Evolutionary conservation across 2,797 vertebrate species (phyloP).

Genomic region (Microctenopoma lineatum): DNA sequence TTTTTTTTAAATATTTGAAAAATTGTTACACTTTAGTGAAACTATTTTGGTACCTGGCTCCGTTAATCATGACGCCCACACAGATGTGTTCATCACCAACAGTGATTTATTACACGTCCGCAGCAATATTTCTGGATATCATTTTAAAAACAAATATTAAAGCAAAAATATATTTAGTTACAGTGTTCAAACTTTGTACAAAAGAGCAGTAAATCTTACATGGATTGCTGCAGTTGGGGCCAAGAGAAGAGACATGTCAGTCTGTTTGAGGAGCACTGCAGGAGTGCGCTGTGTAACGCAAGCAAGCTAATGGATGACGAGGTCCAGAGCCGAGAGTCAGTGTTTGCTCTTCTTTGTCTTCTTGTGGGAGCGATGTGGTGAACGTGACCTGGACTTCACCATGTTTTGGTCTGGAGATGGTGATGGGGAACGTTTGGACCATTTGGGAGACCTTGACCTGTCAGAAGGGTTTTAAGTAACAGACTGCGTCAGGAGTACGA

Average conservation of each 20-base stretch:
- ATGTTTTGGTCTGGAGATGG: conserved; percentile 78
- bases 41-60: conserved; percentile 24
- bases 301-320: conserved; percentile 29
- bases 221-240: conserved; percentile 51
- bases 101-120: conserved; percentile 79
- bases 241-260: conserved; percentile 39
- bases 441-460: conserved; percentile 82
- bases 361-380: conserved; percentile 85
- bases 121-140: conserved; percentile 71
- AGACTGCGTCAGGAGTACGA: background rate
- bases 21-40: background rate
- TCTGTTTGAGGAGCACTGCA: conserved; percentile 51
- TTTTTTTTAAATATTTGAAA: conserved; percentile 10
- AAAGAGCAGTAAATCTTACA: conserved; percentile 75
- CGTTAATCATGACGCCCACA: conserved; percentile 28
- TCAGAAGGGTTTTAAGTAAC: conserved; percentile 1
- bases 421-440: conserved; percentile 82
- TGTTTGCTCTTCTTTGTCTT: conserved; percentile 87
- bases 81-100: conserved; percentile 51
- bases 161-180: conserved; percentile 84
- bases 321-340: conserved; percentile 65
- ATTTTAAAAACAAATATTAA: conserved; percentile 80
- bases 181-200: conserved; percentile 82
- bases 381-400: conserved; percentile 80
- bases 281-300: conserved; percentile 26